A percentile compares a stretch with the other conserved stretches of the same genome.
Conservation (phyloP, 2,888 invertebrate species). For the Aphodius granarius region DNA sequence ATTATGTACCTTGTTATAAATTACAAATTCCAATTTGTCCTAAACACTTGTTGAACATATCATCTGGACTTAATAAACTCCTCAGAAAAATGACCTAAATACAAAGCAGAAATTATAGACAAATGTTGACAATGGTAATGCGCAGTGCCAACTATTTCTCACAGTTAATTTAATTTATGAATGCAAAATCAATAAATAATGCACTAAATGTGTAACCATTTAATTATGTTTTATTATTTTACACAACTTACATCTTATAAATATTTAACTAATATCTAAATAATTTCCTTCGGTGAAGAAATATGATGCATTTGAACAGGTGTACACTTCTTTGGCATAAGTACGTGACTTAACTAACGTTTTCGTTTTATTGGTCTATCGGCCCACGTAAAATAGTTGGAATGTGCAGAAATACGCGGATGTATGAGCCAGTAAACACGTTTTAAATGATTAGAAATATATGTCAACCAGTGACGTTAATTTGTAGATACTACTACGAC, state of each 20-base stretch:
- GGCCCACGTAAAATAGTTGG: background rate
- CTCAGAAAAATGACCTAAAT: background rate
- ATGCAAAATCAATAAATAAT: background rate
- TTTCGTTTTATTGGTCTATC: background rate
- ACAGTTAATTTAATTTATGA: background rate
- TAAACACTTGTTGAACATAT: background rate
- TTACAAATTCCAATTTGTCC: background rate
- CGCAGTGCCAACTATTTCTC: background rate
- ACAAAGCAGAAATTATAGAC: background rate
- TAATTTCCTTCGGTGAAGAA: background rate
- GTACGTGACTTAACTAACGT: background rate
- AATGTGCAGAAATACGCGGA: background rate
- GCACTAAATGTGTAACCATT: background rate
- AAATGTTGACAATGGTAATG: background rate
- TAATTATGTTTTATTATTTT: no score
- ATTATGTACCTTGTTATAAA: background rate
- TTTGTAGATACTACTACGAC: background rate
- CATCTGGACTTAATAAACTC: background rate
- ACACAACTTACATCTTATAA: no score
- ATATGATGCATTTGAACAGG: background rate
- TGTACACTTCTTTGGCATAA: background rate
- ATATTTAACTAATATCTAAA: background rate
- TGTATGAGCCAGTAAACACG: background rate
- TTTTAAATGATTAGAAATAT: background rate
- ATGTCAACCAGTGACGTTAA: background rate